A percentile compares a stretch with the other conserved stretches of the same genome.
phyloP scores from a whole-genome alignment of 1,140 invertebrate species.

The Lepidotrigona ventralis region DNA sequence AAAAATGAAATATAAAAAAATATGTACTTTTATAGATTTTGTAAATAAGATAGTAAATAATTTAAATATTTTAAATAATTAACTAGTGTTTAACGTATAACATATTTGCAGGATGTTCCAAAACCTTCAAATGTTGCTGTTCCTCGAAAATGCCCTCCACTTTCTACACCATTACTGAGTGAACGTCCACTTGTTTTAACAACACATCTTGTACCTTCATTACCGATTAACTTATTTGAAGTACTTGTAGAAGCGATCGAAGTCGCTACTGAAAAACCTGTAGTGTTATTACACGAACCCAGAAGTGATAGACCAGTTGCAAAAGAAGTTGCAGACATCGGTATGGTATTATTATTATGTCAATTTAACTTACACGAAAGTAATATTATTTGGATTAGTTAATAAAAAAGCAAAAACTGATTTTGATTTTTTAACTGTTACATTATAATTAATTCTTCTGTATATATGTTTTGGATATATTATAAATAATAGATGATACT shows the following conservation, averaged over 20 bases:
- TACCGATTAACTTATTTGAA: constrained; percentile 81
- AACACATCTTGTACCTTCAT: constrained; percentile 80
- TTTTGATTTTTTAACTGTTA: not conserved
- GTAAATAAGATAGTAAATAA: not conserved
- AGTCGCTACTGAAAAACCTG: constrained; percentile 72
- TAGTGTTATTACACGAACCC: constrained; percentile 79
- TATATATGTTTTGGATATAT: too few relatives aligned
- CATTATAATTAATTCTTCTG: not conserved
- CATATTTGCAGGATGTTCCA: constrained; percentile 8
- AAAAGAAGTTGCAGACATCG: constrained; percentile 78
- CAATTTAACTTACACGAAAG: not conserved
- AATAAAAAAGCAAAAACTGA: too few relatives aligned
- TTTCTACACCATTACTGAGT: constrained; percentile 33
- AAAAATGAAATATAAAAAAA: too few relatives aligned
- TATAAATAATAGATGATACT: not conserved
- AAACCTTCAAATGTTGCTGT: constrained; percentile 51
- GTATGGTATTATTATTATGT: constrained; percentile 64
- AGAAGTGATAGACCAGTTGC: constrained; percentile 79
- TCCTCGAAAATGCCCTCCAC: constrained; percentile 45
- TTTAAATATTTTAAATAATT: not conserved
- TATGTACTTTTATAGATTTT: not conserved
- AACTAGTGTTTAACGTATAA: constrained; percentile 12
- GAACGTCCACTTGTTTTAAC: constrained; percentile 74
- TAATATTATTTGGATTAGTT: too few relatives aligned
- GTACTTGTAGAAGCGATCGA: constrained; percentile 79